phyloP scores from a whole-genome alignment of 2,797 vertebrate species.

The Falco berigora region DNA sequence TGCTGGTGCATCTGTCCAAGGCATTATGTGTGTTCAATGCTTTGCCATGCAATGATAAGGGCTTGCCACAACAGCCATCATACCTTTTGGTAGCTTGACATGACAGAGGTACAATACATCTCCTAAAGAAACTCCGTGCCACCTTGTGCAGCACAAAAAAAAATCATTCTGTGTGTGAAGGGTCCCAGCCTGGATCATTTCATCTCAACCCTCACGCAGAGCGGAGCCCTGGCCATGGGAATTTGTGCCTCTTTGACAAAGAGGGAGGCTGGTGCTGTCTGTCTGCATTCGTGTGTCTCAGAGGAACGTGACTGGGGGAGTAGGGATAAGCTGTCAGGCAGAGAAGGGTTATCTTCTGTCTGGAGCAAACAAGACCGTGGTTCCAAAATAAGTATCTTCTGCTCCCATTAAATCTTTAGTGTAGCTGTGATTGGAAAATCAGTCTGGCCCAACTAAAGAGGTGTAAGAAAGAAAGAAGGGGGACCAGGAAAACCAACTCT shows the following conservation, averaged over 20 bases:
- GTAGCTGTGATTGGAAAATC: background rate
- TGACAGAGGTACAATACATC: background rate
- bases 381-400: background rate
- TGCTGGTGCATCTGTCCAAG: background rate
- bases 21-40: background rate
- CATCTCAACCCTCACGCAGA: background rate
- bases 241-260: background rate
- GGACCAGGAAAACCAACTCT: background rate
- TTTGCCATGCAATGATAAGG: background rate
- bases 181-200: background rate
- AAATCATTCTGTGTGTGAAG: background rate
- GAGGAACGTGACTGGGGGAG: background rate
- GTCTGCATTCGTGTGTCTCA: background rate
- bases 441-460: background rate
- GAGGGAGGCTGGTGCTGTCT: background rate
- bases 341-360: background rate
- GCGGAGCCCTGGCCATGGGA: too few relatives aligned
- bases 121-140: background rate
- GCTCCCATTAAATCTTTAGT: background rate
- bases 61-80: conserved; percentile 10
- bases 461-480: background rate
- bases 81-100: background rate
- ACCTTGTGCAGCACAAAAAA: background rate
- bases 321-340: background rate
- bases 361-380: background rate